Evolutionary conservation across 2,797 vertebrate species (phyloP), one percentile per base, ranked within the genome.

Genomic region (Brachyalestes nurse): DNA sequence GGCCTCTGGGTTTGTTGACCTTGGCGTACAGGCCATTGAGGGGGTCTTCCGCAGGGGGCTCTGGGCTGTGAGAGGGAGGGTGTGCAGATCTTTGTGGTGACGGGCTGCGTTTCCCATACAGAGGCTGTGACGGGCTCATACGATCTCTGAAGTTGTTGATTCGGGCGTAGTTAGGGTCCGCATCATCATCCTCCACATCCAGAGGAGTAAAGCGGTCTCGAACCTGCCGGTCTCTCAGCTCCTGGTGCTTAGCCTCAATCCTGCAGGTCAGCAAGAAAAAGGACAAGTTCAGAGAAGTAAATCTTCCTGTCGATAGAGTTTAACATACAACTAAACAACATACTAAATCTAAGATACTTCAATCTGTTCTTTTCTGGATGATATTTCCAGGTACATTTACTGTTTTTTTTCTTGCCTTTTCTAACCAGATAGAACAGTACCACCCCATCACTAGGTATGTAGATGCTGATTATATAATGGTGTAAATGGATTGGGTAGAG

Each of bases 91-190:
- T 82, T 80, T 86, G 87, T 23, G 89, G 84, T 51, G 91, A 81
- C 2, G 81, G 83, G 66, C 80, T 83, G 25, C 74, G 91, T 85
- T 79, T 85, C 14, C 83, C 70, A 1, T 79, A 83, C 0, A 12
- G 69, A 1, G 65, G 78, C 42, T 77, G n/a, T n/a, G 89, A 64
- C 45, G 80, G 77, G 60, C 28, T 25, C 3, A 72, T 92, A 86
- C 73, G 88, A 4, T 95, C 96, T 84, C 95, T 93, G 90, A 99
- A 99, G 81, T 95, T 92, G 88, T 97, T 96, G 79, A 99, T 97
- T 69, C 95, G 94, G 81, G 97, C 97, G 0, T 99, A 99, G 92
- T 97, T 98, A 28, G 98, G 98, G 88, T 99, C 98, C 58, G 91
- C 81, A 60, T 97, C 97, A 53, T 99, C 97, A 62, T 99, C 98